Evolutionary conservation across 1,140 invertebrate genomes (phyloP).

Genomic region (Radopholus similis): DNA sequence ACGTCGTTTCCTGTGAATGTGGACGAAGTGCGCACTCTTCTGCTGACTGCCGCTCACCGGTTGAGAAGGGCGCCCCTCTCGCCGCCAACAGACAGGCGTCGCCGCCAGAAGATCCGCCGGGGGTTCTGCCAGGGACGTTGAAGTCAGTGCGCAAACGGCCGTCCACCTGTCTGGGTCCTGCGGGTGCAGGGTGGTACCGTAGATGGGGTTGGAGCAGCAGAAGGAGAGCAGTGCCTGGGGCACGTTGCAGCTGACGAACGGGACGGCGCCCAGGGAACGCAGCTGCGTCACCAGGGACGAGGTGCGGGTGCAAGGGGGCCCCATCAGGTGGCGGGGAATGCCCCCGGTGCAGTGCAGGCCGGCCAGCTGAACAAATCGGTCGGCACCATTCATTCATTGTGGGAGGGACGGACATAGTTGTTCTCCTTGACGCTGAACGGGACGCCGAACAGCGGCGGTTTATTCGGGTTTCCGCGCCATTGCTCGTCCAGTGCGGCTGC

Average conservation of each 20-base stretch:
- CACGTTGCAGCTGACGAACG: constrained; percentile 63
- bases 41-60: constrained; percentile 33
- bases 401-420: constrained; percentile 38
- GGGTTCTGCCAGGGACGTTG: constrained; percentile 23
- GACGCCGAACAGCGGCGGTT: constrained; percentile 51
- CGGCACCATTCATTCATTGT: no score
- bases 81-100: constrained; percentile 61
- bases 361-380: no score
- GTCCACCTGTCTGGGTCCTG: constrained; percentile 10
- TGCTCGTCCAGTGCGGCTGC: constrained; percentile 27
- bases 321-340: constrained; percentile 58
- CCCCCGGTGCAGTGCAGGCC: constrained; percentile 63
- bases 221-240: constrained; percentile 60
- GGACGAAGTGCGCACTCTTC: constrained; percentile 22
- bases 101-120: constrained; percentile 58
- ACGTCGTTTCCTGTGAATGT: constrained; percentile 60
- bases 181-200: constrained; percentile 53
- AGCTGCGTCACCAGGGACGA: constrained; percentile 58
- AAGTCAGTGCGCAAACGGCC: neutral
- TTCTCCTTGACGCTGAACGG: constrained; percentile 58
- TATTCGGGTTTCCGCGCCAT: constrained; percentile 21
- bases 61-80: constrained; percentile 61
- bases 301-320: constrained; percentile 54
- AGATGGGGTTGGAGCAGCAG: constrained; percentile 53
- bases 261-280: constrained; percentile 58